These are phyloP conservation scores for Trichechus manatus DNA, from an alignment of 2,113 vertebrate genomes.

Conservation along the genomic window DNA sequence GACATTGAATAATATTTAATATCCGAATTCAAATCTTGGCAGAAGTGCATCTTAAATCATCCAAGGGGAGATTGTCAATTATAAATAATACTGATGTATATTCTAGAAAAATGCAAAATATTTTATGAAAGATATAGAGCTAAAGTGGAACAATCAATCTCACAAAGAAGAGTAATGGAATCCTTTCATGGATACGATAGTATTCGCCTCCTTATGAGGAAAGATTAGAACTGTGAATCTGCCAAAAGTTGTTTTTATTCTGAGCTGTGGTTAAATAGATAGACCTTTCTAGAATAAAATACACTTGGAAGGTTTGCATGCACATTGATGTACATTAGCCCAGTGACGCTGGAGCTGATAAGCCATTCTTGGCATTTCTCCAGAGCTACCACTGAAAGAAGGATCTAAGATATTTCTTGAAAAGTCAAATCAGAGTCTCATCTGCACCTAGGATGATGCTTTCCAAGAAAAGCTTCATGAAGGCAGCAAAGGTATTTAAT, in stretches of 20 bases:
- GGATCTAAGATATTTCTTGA: neutral
- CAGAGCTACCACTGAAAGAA: neutral
- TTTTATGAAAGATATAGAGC: conserved; percentile 64
- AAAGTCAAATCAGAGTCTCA: neutral
- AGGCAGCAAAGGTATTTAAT: neutral
- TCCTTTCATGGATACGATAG: conserved; percentile 1
- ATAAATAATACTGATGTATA: conserved; percentile 72
- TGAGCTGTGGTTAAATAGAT: conserved; percentile 18
- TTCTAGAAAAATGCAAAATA: conserved; percentile 74
- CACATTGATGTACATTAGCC: neutral
- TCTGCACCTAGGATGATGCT: neutral
- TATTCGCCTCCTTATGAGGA: neutral
- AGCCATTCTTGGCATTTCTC: neutral
- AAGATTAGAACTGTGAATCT: conserved; percentile 20
- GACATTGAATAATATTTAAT: conserved; percentile 81
- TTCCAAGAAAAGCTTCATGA: neutral
- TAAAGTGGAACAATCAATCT: conserved; percentile 72
- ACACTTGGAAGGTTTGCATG: neutral
- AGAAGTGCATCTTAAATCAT: conserved; percentile 70
- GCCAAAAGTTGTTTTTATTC: conserved; percentile 29
- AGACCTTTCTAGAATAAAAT: conserved; percentile 40
- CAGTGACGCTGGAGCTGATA: neutral
- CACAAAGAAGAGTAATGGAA: conserved; percentile 40
- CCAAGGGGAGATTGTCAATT: conserved; percentile 69
- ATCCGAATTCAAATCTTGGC: conserved; percentile 75